phyloP scores from a whole-genome alignment of 2,888 invertebrate genomes.

The Cylindroiulus punctatus region DNA sequence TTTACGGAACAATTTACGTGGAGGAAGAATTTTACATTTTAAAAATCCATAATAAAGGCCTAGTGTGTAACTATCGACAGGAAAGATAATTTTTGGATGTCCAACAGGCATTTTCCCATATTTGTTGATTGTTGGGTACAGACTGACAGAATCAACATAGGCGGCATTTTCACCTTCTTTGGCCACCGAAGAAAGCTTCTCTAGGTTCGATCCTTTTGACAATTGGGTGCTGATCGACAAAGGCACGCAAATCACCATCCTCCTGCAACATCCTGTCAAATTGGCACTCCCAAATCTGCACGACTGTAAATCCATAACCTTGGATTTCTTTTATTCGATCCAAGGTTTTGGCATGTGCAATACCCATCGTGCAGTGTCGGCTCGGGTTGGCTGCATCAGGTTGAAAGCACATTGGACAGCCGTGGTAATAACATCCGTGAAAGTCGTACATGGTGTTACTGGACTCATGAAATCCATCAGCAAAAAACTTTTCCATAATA shows the following conservation, averaged over 20 bases:
- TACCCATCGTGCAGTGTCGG: too few species aligned
- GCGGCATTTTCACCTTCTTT: conserved; percentile 60
- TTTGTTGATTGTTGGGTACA: conserved; percentile 62
- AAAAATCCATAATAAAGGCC: conserved; percentile 46
- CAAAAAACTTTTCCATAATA: not conserved
- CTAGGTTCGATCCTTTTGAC: conserved; percentile 59
- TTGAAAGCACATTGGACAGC: too few species aligned
- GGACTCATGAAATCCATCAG: not conserved
- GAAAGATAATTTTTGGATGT: conserved; percentile 58
- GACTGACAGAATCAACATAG: conserved; percentile 61
- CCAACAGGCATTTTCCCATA: conserved; percentile 60
- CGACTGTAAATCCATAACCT: too few species aligned
- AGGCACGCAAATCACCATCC: conserved; percentile 52
- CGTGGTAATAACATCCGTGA: too few species aligned
- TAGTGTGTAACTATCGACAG: not conserved
- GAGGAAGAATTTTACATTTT: conserved; percentile 52
- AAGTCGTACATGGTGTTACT: not conserved
- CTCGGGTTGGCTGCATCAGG: too few species aligned
- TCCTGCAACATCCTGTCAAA: conserved; percentile 59
- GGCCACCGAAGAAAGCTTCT: conserved; percentile 62
- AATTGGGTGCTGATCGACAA: not conserved
- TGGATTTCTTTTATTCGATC: too few species aligned
- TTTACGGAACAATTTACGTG: not conserved
- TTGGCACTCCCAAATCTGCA: conserved; percentile 62
- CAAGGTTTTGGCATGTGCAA: too few species aligned